Conservation (phyloP, 2,797 vertebrate species). For the Peromyscus eremicus region DNA sequence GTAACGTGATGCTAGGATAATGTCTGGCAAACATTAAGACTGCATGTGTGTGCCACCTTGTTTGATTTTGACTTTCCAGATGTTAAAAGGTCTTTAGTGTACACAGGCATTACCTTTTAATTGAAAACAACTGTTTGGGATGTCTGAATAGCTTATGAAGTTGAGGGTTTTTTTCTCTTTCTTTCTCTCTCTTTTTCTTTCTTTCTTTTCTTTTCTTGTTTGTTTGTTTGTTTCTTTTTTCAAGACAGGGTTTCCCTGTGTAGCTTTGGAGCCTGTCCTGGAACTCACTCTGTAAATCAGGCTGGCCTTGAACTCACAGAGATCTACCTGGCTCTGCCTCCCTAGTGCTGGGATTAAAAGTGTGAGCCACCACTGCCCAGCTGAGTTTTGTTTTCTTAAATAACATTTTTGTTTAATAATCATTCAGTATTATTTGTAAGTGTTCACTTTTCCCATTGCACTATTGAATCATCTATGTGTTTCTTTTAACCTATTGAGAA, state of each 20-base stretch:
- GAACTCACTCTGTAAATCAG: too few species aligned
- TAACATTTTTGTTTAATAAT: constrained; percentile 14
- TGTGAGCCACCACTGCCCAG: too few species aligned
- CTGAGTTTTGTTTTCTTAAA: background rate
- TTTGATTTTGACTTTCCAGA: background rate
- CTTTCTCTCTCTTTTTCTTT: too few species aligned
- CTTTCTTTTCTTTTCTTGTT: too few species aligned
- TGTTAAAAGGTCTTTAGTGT: background rate
- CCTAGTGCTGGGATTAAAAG: too few species aligned
- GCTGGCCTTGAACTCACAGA: too few species aligned
- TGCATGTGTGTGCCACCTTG: background rate
- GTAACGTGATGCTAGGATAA: background rate
- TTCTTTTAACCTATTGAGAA: background rate
- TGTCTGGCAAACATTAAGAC: background rate
- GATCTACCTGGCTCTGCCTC: too few species aligned
- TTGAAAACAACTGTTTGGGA: background rate
- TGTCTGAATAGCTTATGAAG: background rate
- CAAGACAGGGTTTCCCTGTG: too few species aligned
- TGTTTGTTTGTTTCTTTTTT: too few species aligned
- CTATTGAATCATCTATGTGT: background rate
- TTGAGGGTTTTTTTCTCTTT: background rate
- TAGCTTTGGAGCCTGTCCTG: too few species aligned
- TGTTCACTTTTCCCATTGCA: background rate
- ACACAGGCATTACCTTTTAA: background rate
- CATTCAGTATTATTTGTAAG: background rate